phyloP scores from a whole-genome alignment of 1,140 invertebrate genomes.

The Heterodera schachtii region DNA sequence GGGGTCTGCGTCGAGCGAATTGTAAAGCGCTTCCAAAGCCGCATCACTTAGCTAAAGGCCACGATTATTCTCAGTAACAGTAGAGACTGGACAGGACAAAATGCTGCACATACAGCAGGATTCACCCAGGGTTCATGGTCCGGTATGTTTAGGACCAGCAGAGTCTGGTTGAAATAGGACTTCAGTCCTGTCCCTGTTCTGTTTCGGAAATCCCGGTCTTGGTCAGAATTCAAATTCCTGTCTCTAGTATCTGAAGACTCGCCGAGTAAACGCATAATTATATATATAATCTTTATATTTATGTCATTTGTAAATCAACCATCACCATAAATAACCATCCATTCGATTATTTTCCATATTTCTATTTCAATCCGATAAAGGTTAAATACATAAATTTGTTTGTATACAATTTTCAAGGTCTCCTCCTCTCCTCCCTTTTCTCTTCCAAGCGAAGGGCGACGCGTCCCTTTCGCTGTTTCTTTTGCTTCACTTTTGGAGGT shows the following conservation, averaged over 20 bases:
- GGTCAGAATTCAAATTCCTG: too few species aligned
- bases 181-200: too few species aligned
- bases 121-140: too few species aligned
- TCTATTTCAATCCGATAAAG: not conserved
- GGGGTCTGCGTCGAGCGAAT: conserved; percentile 35
- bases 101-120: too few species aligned
- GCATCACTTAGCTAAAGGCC: conserved; percentile 27
- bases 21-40: conserved; percentile 37
- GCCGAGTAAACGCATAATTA: too few species aligned
- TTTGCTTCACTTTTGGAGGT: not conserved
- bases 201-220: too few species aligned
- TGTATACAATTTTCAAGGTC: conserved; percentile 4
- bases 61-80: not conserved
- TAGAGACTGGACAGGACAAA: too few species aligned
- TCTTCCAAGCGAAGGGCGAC: not conserved
- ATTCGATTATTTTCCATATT: not conserved
- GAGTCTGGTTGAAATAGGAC: too few species aligned
- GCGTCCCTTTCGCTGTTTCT: not conserved
- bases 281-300: too few species aligned
- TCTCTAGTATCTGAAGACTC: too few species aligned
- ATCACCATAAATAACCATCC: not conserved
- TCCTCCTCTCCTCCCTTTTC: not conserved
- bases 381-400: not conserved
- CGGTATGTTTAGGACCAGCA: too few species aligned
- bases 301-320: not conserved